A percentile compares a stretch with the other conserved stretches of the same genome.
Evolutionary conservation across 2,797 vertebrate genomes (phyloP).

Genomic region (Geotrypetes seraphini): DNA sequence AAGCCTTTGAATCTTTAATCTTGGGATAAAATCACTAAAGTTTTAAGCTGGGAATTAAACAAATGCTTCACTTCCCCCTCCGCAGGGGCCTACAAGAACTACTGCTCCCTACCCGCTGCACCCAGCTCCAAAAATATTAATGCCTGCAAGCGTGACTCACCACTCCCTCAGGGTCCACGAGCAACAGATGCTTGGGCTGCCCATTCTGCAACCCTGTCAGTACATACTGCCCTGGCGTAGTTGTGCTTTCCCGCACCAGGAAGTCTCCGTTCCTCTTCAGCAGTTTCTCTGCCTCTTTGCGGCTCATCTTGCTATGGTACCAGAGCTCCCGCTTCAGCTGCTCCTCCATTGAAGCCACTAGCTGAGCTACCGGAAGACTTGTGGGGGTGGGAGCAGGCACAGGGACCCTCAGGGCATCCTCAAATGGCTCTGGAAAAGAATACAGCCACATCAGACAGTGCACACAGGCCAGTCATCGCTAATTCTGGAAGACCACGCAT

Average conservation of each 20-base stretch:
- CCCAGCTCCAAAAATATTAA: too few relatives aligned
- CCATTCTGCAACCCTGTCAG: slow-evolving; percentile 88
- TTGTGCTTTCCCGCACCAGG: slow-evolving; percentile 88
- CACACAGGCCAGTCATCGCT: too few relatives aligned
- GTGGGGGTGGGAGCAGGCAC: accelerated
- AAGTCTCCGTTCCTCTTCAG: slow-evolving; percentile 87
- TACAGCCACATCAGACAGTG: not conserved
- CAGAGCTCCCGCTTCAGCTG: slow-evolving; percentile 82
- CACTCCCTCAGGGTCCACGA: slow-evolving; percentile 95
- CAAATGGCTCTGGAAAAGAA: slow-evolving; percentile 74
- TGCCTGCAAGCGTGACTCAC: too few relatives aligned
- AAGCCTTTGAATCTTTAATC: too few relatives aligned
- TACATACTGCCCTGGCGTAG: slow-evolving; percentile 88
- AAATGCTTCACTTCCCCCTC: not conserved
- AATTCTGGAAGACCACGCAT: too few relatives aligned
- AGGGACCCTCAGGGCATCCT: slow-evolving; percentile 74
- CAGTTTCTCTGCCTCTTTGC: slow-evolving; percentile 81
- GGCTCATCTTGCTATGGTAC: slow-evolving; percentile 87
- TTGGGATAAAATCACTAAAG: too few relatives aligned
- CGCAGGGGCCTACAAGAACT: too few relatives aligned
- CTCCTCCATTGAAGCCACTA: slow-evolving; percentile 75
- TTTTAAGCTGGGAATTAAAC: too few relatives aligned
- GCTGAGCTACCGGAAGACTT: slow-evolving; percentile 28
- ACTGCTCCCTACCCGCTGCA: too few relatives aligned
- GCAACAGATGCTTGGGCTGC: slow-evolving; percentile 87